Base-by-base conservation (phyloP, 2,797 vertebrate species). In the Sebastes diploproa region DNA sequence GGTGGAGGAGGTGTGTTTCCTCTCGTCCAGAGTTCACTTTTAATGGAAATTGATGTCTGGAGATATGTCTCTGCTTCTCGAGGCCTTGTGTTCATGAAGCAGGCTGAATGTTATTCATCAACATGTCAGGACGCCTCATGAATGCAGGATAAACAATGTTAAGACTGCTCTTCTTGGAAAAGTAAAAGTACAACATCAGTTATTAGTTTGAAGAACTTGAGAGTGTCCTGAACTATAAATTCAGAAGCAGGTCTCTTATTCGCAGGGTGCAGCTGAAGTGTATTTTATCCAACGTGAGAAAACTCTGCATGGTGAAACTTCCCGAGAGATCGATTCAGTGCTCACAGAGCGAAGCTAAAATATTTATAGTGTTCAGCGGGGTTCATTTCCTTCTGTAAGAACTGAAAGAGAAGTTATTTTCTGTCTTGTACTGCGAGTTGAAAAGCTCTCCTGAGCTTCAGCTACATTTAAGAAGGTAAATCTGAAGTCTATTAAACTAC, bases 271-370 rank as follows among this genome's bases (percentile, higher is more conserved):
- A 81, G 64, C 64, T 67, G 4, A 72, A 65, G 52, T n/a, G 58
- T 36, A 2, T 66, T 61, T 77, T 9, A 72, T 38, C 68, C 70
- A 54, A 14, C n/a, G 22, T 2, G 55, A 77, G 61, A 65, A 55
- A 55, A 13, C 22, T 50, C 30, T 70, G 55, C 32, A 11, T 4
- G 9, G 16, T 9, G 62, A 61, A 72, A 64, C 58, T 18, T 56
- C 71, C 12, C 7, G 3, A 61, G 58, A 60, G 86, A 84, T 77
- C 56, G 54, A 75, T 72, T 76, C 68, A 69, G 50, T 4, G 38
- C 76, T 75, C 83, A n/a, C 46, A 20, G 71, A 78, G 23, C 67
- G 42, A 61, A 74, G 20, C 68, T 83, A 1, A 86, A 88, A 81
- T 80, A 83, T 90, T 86, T 69, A 85, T 77, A 23, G 32, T 9